phyloP scores from a whole-genome alignment of 2,888 invertebrate genomes.

The Uloborus plumipes region DNA sequence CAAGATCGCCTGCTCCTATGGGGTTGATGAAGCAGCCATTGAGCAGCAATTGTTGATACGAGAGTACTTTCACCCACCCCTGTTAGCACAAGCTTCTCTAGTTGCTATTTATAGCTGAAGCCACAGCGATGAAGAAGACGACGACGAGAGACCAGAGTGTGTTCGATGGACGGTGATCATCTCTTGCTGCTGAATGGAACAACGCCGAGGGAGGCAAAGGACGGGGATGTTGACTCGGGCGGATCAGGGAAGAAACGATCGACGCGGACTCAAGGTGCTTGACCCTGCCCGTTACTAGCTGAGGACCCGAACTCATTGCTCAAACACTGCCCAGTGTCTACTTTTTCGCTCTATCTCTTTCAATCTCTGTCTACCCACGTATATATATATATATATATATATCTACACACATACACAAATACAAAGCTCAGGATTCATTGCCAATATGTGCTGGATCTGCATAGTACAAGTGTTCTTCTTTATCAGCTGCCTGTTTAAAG shows the following conservation, averaged over 20 bases:
- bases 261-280: constrained; percentile 31
- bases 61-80: constrained; percentile 46
- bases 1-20: constrained; percentile 14
- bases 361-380: background rate
- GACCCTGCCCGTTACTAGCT: constrained; percentile 32
- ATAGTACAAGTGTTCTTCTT: constrained; percentile 61
- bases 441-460: constrained; percentile 50
- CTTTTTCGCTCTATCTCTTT: background rate
- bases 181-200: background rate
- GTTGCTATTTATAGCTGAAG: constrained; percentile 48
- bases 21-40: constrained; percentile 34
- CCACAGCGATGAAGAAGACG: background rate
- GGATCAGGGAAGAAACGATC: constrained; percentile 8
- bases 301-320: constrained; percentile 35
- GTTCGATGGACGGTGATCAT: background rate
- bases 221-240: constrained; percentile 24
- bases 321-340: constrained; percentile 45
- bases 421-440: constrained; percentile 52
- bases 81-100: constrained; percentile 45
- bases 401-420: constrained; percentile 5
- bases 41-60: constrained; percentile 34
- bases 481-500: constrained; percentile 62
- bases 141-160: background rate
- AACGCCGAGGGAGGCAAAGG: constrained; percentile 7
- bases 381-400: too few relatives aligned